Evolutionary conservation across 2,113 vertebrate genomes (phyloP), one percentile per base, ranked within the genome.

Genomic region (Quiscalus mexicanus): DNA sequence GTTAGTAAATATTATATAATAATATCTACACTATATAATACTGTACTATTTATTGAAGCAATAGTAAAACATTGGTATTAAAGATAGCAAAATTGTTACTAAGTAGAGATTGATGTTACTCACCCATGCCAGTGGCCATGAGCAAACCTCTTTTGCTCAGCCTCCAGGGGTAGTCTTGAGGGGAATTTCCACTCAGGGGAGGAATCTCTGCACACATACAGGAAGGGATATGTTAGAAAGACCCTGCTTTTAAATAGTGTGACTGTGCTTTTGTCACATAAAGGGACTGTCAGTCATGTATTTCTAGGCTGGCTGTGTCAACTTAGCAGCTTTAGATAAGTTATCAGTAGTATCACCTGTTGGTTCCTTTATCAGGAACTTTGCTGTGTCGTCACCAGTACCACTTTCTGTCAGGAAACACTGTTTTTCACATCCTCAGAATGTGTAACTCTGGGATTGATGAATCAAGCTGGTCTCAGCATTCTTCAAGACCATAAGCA

Each of bases 361-460:
- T 76, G 20, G 42, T 49, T 67, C 70, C 60, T 50, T 75, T 85
- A 35, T 67, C 42, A 67, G 62, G 37, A 67, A 6, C 50, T 76
- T 67, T 31, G 20, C 25, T 50, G 12, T 2, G 0, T 64, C 0
- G 0, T 58, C 16, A 30, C 15, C 23, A 12, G 41, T n/a, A 41
- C 12, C 35, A 49, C 20, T 58, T 58, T 67, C 70, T 67, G 70
- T 67, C 52, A 58, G 62, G 31, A 49, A 75, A 30, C 6, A 13
- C 12, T 65, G 30, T 58, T 65, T 58, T 75, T 58, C 35, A 35
- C 30, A 30, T 30, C 42, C 35, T 85, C 24, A 65, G 70, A 65
- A 58, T 0, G 0, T 41, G 20, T 58, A 37, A 25, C 37, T 37
- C 68, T n/a, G 55, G 23, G 28, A 22, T 16, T 69, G 33, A 33